Evolutionary conservation across 2,113 vertebrate species (phyloP).

Genomic region (Phyllostomus discolor): DNA sequence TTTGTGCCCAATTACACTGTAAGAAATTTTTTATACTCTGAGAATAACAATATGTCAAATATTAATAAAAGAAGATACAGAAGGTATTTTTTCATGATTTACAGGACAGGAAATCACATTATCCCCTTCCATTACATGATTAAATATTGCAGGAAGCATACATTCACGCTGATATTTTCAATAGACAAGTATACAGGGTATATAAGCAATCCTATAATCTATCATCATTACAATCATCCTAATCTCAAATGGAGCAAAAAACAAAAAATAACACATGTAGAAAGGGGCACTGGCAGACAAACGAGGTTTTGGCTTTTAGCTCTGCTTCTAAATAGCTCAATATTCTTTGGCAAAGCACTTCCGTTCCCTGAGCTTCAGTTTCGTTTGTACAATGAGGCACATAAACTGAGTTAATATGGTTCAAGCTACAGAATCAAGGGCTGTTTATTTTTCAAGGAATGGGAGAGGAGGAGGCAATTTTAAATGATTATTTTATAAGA

Average conservation of each 20-base stretch:
- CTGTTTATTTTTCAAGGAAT: background rate
- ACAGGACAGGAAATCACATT: background rate
- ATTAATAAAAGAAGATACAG: conserved; percentile 28
- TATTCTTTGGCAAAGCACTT: background rate
- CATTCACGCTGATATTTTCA: background rate
- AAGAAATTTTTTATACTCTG: conserved; percentile 6
- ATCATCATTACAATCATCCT: background rate
- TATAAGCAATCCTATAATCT: background rate
- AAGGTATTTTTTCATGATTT: conserved; percentile 41
- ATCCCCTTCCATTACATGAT: background rate
- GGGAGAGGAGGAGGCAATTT: background rate
- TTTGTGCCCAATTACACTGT: conserved; percentile 13
- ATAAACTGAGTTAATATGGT: background rate
- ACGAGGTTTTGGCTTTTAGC: background rate
- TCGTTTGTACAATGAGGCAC: background rate
- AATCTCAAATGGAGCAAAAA: background rate
- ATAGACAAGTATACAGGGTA: background rate
- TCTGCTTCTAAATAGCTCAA: background rate
- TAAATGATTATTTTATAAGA: background rate
- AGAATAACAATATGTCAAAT: conserved; percentile 21
- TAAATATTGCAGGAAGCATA: background rate
- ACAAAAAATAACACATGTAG: background rate
- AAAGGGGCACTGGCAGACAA: background rate
- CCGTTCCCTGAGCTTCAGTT: background rate
- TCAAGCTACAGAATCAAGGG: background rate